phyloP scores from a whole-genome alignment of 2,113 vertebrate genomes.

The Brienomyrus longianalis region DNA sequence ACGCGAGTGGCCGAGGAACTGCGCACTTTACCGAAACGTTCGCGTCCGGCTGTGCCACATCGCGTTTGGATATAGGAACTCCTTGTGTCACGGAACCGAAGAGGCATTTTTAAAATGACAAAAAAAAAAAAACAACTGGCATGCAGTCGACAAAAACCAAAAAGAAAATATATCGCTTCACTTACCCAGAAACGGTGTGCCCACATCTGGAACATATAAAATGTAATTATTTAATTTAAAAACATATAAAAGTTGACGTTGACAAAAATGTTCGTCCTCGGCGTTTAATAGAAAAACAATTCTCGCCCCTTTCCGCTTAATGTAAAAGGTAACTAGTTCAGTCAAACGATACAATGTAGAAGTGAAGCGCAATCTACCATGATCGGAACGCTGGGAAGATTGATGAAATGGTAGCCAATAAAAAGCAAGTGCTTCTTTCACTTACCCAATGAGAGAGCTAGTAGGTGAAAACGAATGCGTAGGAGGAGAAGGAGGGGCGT shows the following conservation, averaged over 20 bases:
- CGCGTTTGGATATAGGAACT: background rate
- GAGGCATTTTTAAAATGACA: background rate
- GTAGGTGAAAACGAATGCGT: conserved; percentile 25
- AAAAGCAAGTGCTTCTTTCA: conserved; percentile 20
- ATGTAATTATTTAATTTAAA: background rate
- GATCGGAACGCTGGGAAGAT: conserved; percentile 47
- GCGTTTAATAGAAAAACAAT: conserved; percentile 44
- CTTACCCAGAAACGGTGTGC: conserved; percentile 57
- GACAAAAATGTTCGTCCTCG: conserved; percentile 25
- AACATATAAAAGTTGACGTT: conserved; percentile 7
- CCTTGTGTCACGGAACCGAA: background rate
- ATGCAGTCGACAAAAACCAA: conserved; percentile 43
- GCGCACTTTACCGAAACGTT: background rate
- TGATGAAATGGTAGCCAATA: conserved; percentile 44
- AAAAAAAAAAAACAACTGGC: conserved; percentile 25
- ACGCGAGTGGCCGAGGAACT: conserved; percentile 10
- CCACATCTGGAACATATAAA: conserved; percentile 38
- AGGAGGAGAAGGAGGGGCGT: conserved; percentile 51
- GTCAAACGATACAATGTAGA: conserved; percentile 55
- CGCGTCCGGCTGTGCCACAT: background rate
- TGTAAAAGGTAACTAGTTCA: conserved; percentile 61
- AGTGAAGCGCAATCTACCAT: conserved; percentile 47
- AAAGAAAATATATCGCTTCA: conserved; percentile 64
- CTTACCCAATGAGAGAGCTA: conserved; percentile 40
- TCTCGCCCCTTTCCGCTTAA: conserved; percentile 56